These are phyloP conservation scores for Drosophila seguyi DNA, from an alignment of 1,140 invertebrate species.

Conservation along the genomic window DNA sequence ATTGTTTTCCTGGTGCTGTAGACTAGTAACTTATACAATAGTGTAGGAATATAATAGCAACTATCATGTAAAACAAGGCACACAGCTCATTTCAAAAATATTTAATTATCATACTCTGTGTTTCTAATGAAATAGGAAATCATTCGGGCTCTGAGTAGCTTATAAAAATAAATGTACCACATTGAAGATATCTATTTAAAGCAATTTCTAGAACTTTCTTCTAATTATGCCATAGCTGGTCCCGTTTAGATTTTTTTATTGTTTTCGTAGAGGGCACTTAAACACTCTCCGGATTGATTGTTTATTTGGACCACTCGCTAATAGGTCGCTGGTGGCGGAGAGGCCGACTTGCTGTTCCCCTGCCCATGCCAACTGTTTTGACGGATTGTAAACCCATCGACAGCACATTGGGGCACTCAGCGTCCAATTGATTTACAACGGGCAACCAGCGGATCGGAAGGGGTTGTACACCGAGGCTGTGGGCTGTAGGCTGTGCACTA, in stretches of 20 bases:
- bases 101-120: background rate
- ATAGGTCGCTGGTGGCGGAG: conserved; percentile 62
- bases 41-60: no score
- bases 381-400: conserved; percentile 81
- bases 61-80: no score
- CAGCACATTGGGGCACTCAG: conserved; percentile 75
- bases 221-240: conserved; percentile 2
- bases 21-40: no score
- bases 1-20: no score
- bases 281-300: conserved; percentile 33
- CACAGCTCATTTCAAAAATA: background rate
- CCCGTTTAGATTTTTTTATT: conserved; percentile 15
- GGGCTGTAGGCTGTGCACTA: background rate
- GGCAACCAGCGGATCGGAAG: conserved; percentile 14
- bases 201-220: conserved; percentile 3
- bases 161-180: conserved; percentile 9
- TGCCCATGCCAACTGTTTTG: conserved; percentile 68
- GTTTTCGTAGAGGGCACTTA: conserved; percentile 26
- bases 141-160: no score
- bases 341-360: conserved; percentile 42
- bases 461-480: conserved; percentile 2
- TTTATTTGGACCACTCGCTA: conserved; percentile 53
- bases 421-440: conserved; percentile 70
- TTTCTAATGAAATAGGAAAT: no score
- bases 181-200: conserved; percentile 13